Conservation (phyloP, 2,797 vertebrate genomes). For the Tangara arthus region DNA sequence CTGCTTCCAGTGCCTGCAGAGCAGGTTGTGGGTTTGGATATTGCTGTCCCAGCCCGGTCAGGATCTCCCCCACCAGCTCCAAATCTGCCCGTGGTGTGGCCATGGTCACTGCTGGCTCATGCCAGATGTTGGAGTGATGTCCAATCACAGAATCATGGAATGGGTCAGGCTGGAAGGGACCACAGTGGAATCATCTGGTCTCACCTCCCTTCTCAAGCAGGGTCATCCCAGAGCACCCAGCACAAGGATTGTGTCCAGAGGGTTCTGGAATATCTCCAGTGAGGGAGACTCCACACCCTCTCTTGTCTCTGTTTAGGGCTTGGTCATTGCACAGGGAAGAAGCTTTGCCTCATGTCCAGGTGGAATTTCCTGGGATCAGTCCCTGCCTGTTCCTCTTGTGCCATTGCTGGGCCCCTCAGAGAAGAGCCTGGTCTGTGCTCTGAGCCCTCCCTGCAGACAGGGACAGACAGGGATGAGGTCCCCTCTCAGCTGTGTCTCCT, state of each 20-base stretch:
- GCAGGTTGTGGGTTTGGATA: neutral
- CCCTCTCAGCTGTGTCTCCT: neutral
- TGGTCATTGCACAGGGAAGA: neutral
- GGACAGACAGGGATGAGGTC: neutral
- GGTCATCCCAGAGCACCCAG: rapidly evolving
- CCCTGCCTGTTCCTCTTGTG: neutral
- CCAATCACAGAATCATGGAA: neutral
- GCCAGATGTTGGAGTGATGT: too few species aligned
- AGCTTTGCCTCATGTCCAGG: neutral
- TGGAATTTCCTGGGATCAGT: neutral
- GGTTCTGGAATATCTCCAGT: neutral
- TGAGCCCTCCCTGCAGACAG: neutral
- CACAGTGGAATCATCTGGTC: neutral
- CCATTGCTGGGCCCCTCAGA: rapidly evolving
- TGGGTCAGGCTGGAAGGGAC: neutral
- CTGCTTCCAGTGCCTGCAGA: rapidly evolving
- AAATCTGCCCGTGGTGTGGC: rapidly evolving
- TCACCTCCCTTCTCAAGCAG: neutral
- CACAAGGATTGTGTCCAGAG: neutral
- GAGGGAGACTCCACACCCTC: neutral
- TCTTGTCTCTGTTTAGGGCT: neutral
- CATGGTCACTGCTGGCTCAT: rapidly evolving
- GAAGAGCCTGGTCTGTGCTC: neutral
- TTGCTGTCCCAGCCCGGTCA: neutral
- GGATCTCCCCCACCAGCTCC: neutral